Conservation (phyloP, 2,113 vertebrate species). For the Podilymbus podiceps region DNA sequence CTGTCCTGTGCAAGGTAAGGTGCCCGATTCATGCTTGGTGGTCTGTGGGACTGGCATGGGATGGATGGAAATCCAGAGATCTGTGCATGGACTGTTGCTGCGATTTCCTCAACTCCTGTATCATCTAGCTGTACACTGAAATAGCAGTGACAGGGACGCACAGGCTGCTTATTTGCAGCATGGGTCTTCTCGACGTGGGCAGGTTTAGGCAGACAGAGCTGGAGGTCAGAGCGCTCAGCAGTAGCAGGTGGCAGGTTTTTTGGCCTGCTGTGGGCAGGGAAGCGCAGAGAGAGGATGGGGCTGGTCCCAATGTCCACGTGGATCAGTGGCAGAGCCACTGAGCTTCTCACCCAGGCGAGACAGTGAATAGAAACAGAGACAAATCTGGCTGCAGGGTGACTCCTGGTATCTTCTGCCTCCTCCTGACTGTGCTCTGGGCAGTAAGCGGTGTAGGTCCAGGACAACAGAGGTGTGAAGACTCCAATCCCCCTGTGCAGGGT, state of each 20-base stretch:
- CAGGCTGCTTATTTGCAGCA: not conserved
- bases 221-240: not conserved
- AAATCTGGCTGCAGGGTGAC: not conserved
- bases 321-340: not conserved
- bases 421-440: not conserved
- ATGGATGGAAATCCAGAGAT: not conserved
- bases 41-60: not conserved
- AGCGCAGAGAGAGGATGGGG: not conserved
- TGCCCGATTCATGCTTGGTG: rapidly evolving
- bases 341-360: not conserved
- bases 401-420: not conserved
- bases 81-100: not conserved
- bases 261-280: not conserved
- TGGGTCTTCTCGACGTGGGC: rapidly evolving
- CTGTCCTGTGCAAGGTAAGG: constrained; percentile 44
- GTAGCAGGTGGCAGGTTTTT: not conserved
- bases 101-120: not conserved
- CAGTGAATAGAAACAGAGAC: not conserved
- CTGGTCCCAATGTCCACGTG: not conserved
- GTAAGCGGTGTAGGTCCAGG: not conserved
- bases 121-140: not conserved
- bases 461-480: not conserved
- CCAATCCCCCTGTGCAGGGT: rapidly evolving
- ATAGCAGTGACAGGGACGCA: not conserved
- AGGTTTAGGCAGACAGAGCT: not conserved